Evolutionary conservation across 2,113 vertebrate genomes (phyloP).

Genomic region (Calypte anna): DNA sequence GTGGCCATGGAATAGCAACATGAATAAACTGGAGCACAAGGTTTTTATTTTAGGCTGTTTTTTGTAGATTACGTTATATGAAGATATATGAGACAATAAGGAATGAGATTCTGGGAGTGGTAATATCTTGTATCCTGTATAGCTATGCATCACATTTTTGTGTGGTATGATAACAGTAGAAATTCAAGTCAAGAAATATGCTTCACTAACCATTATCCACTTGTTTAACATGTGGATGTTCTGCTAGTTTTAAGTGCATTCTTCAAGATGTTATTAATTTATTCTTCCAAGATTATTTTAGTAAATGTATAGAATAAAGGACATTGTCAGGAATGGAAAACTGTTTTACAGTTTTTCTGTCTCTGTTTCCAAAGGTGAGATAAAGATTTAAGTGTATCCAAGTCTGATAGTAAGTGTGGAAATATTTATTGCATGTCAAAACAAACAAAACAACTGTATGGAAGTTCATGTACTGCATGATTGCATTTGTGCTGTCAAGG

Average conservation of each 20-base stretch:
- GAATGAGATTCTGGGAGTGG: not conserved
- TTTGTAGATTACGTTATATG: not conserved
- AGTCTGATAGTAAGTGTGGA: not conserved
- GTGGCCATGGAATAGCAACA: not conserved
- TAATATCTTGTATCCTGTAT: not conserved
- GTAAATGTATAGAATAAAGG: not conserved
- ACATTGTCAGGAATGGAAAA: not conserved
- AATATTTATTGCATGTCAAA: not conserved
- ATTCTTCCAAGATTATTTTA: not conserved
- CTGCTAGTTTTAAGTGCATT: not conserved
- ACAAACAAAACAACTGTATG: not conserved
- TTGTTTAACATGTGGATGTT: not conserved
- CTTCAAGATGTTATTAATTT: not conserved
- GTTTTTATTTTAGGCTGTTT: not conserved
- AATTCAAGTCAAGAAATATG: not conserved
- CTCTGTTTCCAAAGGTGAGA: not conserved
- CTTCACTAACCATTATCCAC: not conserved
- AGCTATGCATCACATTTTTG: not conserved
- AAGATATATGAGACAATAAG: not conserved
- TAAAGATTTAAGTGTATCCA: not conserved
- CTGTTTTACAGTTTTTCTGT: not conserved
- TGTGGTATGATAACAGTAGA: not conserved
- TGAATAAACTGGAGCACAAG: not conserved
- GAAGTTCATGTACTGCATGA: not conserved
- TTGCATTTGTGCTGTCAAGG: not conserved